A percentile compares a stretch with the other conserved stretches of the same genome.
Evolutionary conservation across 2,888 invertebrate species (phyloP).

Genomic region (Microchrysa polita): DNA sequence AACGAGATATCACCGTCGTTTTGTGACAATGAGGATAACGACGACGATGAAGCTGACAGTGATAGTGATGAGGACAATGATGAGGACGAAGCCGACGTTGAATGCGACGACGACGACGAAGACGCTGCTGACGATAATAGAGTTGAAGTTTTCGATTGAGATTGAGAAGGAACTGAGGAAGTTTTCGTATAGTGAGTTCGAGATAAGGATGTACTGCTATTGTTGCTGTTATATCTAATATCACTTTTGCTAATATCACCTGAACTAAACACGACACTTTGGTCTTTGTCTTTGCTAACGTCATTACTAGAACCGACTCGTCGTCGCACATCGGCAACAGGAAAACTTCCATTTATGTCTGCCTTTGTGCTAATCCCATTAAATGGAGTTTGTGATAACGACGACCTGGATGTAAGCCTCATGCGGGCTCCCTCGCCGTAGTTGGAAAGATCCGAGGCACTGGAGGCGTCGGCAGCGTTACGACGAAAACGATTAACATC

Average conservation of each 20-base stretch:
- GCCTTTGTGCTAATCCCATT: conserved; percentile 47
- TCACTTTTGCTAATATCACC: conserved; percentile 56
- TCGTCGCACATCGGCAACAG: background rate
- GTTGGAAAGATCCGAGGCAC: conserved; percentile 45
- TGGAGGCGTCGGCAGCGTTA: too few species aligned
- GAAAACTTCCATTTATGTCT: conserved; percentile 36
- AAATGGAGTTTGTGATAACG: conserved; percentile 26
- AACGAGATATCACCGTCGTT: conserved; percentile 31
- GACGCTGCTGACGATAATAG: background rate
- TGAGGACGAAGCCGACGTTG: background rate
- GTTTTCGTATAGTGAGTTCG: conserved; percentile 46
- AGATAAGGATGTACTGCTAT: conserved; percentile 53
- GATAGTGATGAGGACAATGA: conserved; percentile 43
- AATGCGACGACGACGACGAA: background rate
- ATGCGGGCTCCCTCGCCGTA: conserved; percentile 29
- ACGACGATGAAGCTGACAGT: conserved; percentile 39
- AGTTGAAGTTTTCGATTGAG: conserved; percentile 34
- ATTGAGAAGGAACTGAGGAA: conserved; percentile 45
- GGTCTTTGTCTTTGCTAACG: conserved; percentile 46
- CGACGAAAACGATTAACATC: conserved; percentile 30
- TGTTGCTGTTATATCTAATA: conserved; percentile 54
- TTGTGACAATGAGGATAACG: conserved; percentile 51
- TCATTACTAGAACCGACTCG: conserved; percentile 35
- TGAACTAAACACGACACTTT: conserved; percentile 52
- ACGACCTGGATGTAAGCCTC: conserved; percentile 7